Conservation (phyloP, 2,888 invertebrate genomes). For the Cyrtodaria siliqua region DNA sequence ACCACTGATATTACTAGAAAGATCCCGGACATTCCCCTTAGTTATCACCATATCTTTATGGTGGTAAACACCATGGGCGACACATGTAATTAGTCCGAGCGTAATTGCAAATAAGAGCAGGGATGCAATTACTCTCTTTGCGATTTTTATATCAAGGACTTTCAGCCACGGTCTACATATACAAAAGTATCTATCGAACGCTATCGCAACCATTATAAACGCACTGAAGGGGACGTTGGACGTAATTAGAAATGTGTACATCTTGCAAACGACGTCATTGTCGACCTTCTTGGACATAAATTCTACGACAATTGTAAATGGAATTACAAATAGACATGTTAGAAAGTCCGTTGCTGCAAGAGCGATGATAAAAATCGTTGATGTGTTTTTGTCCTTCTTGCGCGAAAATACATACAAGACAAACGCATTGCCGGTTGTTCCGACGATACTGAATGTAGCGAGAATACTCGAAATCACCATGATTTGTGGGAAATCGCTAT, state of each 20-base stretch:
- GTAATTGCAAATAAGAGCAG: slow-evolving; percentile 47
- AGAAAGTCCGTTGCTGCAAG: slow-evolving; percentile 81
- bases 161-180: slow-evolving; percentile 80
- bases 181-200: slow-evolving; percentile 82
- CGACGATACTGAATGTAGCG: slow-evolving; percentile 76
- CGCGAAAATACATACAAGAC: slow-evolving; percentile 83
- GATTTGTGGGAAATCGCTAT: slow-evolving; percentile 47
- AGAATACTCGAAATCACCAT: slow-evolving; percentile 66
- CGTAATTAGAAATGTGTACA: slow-evolving; percentile 81
- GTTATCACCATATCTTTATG: slow-evolving; percentile 17
- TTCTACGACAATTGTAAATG: slow-evolving; percentile 82
- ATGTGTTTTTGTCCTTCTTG: slow-evolving; percentile 74
- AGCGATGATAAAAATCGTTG: slow-evolving; percentile 82
- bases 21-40: no score
- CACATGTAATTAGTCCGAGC: slow-evolving; percentile 55
- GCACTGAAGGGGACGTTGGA: slow-evolving; percentile 81
- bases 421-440: slow-evolving; percentile 83
- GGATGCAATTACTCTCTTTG: slow-evolving; percentile 49
- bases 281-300: slow-evolving; percentile 72
- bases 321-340: slow-evolving; percentile 81
- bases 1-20: no score
- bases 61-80: slow-evolving; percentile 60
- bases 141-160: slow-evolving; percentile 47
- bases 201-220: slow-evolving; percentile 83
- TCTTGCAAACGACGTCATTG: slow-evolving; percentile 76